phyloP scores from a whole-genome alignment of 2,888 invertebrate species.

The Deroplatys truncata region DNA sequence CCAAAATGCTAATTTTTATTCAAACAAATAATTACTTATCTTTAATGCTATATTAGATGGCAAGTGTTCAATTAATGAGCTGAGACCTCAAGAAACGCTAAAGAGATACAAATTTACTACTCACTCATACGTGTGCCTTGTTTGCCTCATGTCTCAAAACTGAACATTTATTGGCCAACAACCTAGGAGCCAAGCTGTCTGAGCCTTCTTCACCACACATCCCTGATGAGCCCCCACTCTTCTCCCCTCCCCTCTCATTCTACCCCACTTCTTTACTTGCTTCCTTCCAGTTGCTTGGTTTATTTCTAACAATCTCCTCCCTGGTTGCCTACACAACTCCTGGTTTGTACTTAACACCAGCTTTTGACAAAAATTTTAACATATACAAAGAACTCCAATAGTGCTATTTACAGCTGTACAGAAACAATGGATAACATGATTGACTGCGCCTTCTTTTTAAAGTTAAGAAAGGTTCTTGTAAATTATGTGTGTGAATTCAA shows the following conservation, averaged over 20 bases:
- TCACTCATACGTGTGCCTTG: conserved; percentile 29
- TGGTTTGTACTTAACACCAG: neutral
- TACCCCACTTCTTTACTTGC: neutral
- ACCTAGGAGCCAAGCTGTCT: conserved; percentile 27
- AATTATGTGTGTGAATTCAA: too few relatives aligned
- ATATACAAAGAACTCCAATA: too few relatives aligned
- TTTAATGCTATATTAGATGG: too few relatives aligned
- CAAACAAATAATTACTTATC: too few relatives aligned
- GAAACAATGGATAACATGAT: too few relatives aligned
- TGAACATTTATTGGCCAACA: conserved; percentile 1
- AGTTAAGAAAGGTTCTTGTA: too few relatives aligned
- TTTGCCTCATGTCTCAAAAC: conserved; percentile 29
- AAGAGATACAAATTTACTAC: neutral
- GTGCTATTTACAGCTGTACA: too few relatives aligned
- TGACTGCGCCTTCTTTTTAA: too few relatives aligned
- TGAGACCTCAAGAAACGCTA: too few relatives aligned
- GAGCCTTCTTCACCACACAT: neutral
- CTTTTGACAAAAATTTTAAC: too few relatives aligned
- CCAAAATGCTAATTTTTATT: too few relatives aligned
- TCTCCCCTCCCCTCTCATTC: neutral
- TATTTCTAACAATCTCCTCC: conserved; percentile 1
- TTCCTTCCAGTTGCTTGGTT: conserved; percentile 6
- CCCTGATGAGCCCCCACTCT: neutral
- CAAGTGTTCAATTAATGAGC: too few relatives aligned
- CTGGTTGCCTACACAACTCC: neutral